Conservation (phyloP, 2,888 invertebrate species). For the Mimas tiliae region DNA sequence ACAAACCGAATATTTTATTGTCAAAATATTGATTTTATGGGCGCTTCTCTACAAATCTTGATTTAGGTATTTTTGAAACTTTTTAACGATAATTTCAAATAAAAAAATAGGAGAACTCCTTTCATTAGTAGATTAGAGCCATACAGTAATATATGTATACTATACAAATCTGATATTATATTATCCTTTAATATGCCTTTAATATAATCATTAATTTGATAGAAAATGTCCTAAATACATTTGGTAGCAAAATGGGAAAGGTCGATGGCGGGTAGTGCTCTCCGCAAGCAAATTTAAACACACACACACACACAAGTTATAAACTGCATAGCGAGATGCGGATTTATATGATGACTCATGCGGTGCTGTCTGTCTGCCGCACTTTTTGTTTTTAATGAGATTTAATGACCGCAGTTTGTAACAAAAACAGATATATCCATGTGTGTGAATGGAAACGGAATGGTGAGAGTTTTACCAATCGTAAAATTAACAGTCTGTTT, state of each 20-base stretch:
- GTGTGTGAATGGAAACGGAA: not conserved
- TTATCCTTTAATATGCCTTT: no score
- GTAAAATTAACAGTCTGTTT: not conserved
- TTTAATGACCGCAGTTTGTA: not conserved
- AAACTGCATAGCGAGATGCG: slow-evolving; percentile 3
- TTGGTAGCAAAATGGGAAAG: not conserved
- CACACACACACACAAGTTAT: not conserved
- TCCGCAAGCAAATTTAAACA: slow-evolving; percentile 5
- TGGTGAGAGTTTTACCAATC: not conserved
- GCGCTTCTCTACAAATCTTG: no score
- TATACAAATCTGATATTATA: no score
- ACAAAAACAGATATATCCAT: not conserved
- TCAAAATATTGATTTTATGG: no score
- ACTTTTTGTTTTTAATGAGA: slow-evolving; percentile 9
- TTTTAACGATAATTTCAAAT: no score
- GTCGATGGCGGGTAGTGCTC: slow-evolving; percentile 11
- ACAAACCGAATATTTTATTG: no score
- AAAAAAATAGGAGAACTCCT: no score
- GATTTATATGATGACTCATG: slow-evolving; percentile 6
- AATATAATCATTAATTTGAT: no score
- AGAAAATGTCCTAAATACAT: not conserved
- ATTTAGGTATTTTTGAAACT: no score
- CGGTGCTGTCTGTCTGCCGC: not conserved
- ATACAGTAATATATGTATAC: no score
- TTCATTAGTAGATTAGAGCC: no score